Evolutionary conservation across 2,113 vertebrate species (phyloP).

Genomic region (Colaptes auratus): DNA sequence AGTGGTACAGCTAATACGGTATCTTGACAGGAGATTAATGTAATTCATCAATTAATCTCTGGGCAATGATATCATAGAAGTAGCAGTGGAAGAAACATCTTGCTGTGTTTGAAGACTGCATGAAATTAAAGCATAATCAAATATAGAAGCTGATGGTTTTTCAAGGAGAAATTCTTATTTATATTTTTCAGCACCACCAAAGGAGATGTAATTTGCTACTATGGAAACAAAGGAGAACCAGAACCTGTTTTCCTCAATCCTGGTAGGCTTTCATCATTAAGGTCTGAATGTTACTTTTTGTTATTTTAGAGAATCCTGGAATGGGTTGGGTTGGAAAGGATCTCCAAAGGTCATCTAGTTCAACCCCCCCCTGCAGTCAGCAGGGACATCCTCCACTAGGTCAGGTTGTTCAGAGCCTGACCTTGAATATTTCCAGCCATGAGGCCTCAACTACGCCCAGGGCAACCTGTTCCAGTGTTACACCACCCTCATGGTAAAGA

Average conservation of each 20-base stretch:
- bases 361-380: no score
- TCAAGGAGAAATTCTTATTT: constrained; percentile 52
- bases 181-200: constrained; percentile 83
- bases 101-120: constrained; percentile 8
- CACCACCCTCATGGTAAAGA: no score
- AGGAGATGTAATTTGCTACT: constrained; percentile 94
- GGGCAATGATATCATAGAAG: background rate
- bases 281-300: background rate
- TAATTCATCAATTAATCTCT: background rate
- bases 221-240: constrained; percentile 91
- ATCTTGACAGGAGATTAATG: background rate
- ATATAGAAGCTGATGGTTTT: constrained; percentile 42
- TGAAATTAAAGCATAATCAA: constrained; percentile 47
- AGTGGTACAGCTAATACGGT: background rate
- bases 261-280: constrained; percentile 81
- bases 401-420: no score
- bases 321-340: no score
- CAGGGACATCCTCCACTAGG: no score
- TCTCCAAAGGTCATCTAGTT: no score
- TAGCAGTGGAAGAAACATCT: constrained; percentile 5
- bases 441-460: no score
- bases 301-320: background rate
- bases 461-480: no score
- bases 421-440: no score
- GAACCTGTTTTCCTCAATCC: constrained; percentile 87